phyloP scores from a whole-genome alignment of 2,888 invertebrate species.

The Drosophila borborema region DNA sequence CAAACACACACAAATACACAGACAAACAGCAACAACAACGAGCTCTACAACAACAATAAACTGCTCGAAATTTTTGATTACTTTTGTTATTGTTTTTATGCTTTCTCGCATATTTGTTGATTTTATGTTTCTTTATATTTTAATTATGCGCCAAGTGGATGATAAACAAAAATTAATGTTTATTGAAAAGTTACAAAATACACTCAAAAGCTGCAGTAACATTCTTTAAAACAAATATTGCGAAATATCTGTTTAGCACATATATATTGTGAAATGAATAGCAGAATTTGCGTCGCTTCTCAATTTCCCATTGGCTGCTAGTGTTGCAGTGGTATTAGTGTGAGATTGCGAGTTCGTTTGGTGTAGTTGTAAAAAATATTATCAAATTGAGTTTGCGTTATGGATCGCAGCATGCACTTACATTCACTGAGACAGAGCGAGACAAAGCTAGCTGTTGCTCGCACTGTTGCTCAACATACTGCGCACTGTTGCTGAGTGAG shows the following conservation, averaged over 20 bases:
- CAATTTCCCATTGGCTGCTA: neutral
- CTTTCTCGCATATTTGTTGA: conserved; percentile 57
- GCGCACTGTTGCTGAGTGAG: neutral
- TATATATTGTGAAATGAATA: too few species aligned
- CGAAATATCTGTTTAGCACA: neutral
- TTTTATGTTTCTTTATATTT: conserved; percentile 57
- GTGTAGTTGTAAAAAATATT: neutral
- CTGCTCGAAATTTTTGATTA: conserved; percentile 69
- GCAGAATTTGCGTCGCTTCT: neutral
- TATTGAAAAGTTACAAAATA: conserved; percentile 21
- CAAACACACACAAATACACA: conserved; percentile 22
- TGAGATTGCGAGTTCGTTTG: neutral
- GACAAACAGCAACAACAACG: conserved; percentile 12
- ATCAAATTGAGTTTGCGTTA: neutral
- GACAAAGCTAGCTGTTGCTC: neutral
- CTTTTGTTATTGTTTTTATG: conserved; percentile 76
- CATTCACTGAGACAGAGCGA: neutral
- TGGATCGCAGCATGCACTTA: neutral
- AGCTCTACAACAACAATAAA: conserved; percentile 20
- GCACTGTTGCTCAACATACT: neutral
- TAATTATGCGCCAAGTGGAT: conserved; percentile 64
- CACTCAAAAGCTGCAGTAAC: conserved; percentile 3
- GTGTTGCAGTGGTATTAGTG: neutral
- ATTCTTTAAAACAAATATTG: conserved; percentile 6
- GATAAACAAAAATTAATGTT: conserved; percentile 52